Evolutionary conservation across 1,140 invertebrate species (phyloP), one percentile per base, ranked within the genome.

Genomic region (Cyclargus thomasi): DNA sequence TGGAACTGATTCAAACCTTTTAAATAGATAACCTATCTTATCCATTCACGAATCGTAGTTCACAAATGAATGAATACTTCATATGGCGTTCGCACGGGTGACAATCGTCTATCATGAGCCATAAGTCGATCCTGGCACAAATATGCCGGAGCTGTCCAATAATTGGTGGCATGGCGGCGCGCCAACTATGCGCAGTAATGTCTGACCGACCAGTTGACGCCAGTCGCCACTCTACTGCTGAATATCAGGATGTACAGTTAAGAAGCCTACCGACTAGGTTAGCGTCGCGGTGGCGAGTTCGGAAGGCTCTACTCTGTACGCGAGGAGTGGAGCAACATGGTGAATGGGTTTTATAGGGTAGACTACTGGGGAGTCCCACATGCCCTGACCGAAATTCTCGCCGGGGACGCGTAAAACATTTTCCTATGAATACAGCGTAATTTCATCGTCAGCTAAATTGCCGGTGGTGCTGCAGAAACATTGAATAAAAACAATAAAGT

Each of bases 101-200:
- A 16, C 10, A 14, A 14, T 47, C 10, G 39, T 47, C n/a, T n/a
- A n/a, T n/a, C 10, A 47, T 47, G 36, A 11, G 36, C 36, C 29
- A 29, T 14, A 11, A 59, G 55, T 59, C 55, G 20, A 59, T 59
- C 18, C 17, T 59, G 18, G 7, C 20, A 59, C 55, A 59, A 67
- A 47, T 62, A 36, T 62, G 21, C 53, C 29, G 69, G 57, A 71
- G 65, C 74, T 72, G 72, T 73, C 70, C 65, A 66, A 66, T 66
- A 59, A 66, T 57, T 22, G 65, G 68, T 71, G 71, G 72, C 72
- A 76, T 81, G 79, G 77, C 77, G 73, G 35, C 68, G 65, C 64
- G 75, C 77, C 77, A 83, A 82, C 72, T 79, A 83, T 83, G 76
- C 77, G 73, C 68, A 72, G 75, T 75, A 77, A 76, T 74, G 73